These are phyloP conservation scores for Octomys mimax DNA, from an alignment of 2,797 vertebrate species.

Conservation along the genomic window DNA sequence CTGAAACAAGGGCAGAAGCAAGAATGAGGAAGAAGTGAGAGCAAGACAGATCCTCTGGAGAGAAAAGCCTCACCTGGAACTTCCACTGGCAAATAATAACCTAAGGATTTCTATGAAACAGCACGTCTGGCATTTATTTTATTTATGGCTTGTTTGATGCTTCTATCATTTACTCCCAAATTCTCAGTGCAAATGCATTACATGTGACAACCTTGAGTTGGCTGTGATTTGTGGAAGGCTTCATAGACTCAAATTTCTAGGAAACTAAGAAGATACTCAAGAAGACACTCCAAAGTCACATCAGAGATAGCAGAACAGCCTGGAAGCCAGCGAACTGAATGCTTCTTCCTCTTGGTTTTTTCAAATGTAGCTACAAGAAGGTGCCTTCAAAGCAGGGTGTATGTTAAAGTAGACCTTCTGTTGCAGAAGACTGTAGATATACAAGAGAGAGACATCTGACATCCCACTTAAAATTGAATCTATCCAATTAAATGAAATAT, in stretches of 20 bases:
- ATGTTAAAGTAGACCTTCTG: not conserved
- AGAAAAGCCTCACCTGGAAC: not conserved
- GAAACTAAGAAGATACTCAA: not conserved
- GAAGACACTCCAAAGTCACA: not conserved
- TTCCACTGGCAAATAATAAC: not conserved
- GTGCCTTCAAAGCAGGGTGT: not conserved
- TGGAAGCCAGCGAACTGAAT: not conserved
- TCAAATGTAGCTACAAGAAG: not conserved
- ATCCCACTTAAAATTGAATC: not conserved
- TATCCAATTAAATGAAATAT: slow-evolving; percentile 18
- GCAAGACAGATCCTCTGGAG: not conserved
- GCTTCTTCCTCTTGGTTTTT: not conserved
- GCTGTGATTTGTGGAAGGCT: not conserved
- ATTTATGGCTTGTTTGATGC: not conserved
- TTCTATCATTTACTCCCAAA: not conserved
- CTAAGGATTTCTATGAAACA: not conserved
- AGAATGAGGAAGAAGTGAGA: not conserved
- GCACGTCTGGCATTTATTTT: not conserved
- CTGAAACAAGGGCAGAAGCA: not conserved
- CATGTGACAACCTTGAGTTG: not conserved
- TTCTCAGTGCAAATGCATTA: not conserved
- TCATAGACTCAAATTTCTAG: not conserved
- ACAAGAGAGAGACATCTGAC: not conserved
- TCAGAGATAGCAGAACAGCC: not conserved
- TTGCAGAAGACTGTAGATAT: not conserved